Percentiles rank a stretch among this genome's conserved stretches.
phyloP scores from a whole-genome alignment of 2,888 invertebrate genomes.

The Coenonympha glycerion region DNA sequence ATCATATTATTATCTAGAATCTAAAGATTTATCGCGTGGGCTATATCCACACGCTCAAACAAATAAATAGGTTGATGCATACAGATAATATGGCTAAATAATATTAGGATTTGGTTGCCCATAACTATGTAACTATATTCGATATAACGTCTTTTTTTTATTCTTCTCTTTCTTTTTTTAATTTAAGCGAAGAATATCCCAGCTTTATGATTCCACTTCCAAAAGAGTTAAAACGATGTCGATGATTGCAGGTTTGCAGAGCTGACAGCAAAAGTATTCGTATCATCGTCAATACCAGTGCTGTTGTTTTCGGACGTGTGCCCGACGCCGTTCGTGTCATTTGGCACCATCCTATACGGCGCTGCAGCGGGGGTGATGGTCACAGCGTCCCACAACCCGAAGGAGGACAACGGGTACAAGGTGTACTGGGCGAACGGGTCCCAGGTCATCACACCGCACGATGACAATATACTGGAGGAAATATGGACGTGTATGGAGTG shows the following conservation, averaged over 20 bases:
- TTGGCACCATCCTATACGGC: conserved; percentile 82
- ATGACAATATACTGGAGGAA: conserved; percentile 86
- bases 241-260: conserved; percentile 85
- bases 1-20: too few species aligned
- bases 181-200: too few species aligned
- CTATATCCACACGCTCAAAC: too few species aligned
- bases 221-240: too few species aligned
- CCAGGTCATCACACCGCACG: conserved; percentile 95
- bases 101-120: too few species aligned
- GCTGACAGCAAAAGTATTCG: conserved; percentile 88
- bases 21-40: too few species aligned
- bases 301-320: conserved; percentile 86
- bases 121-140: too few species aligned
- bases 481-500: conserved; percentile 84
- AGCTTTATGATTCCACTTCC: too few species aligned
- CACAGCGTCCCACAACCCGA: conserved; percentile 97
- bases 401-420: conserved; percentile 97
- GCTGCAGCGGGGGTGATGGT: conserved; percentile 94
- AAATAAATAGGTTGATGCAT: too few species aligned
- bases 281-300: conserved; percentile 84
- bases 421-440: conserved; percentile 97
- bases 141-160: too few species aligned
- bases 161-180: too few species aligned
- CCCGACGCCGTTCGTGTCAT: conserved; percentile 97
- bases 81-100: too few species aligned